A percentile compares a stretch with the other conserved stretches of the same genome.
Evolutionary conservation across 2,888 invertebrate species (phyloP).

Genomic region (Trypoxylon attenuatum): DNA sequence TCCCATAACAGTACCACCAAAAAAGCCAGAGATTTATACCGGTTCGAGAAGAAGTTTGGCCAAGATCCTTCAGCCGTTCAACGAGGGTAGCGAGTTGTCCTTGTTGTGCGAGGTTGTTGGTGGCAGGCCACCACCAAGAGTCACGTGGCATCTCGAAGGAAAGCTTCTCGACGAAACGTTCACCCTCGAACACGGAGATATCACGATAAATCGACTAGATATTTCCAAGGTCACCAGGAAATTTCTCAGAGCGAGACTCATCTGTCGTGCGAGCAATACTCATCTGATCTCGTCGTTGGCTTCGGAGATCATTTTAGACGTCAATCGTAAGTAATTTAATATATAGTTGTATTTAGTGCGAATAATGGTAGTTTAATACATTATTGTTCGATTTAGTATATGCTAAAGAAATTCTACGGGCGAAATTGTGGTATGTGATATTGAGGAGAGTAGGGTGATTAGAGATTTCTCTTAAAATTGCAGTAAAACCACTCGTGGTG

Average conservation of each 20-base stretch:
- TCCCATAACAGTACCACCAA: constrained; percentile 61
- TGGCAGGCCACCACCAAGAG: constrained; percentile 83
- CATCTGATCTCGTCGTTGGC: constrained; percentile 83
- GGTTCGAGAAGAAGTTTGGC: constrained; percentile 51
- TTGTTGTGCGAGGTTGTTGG: constrained; percentile 66
- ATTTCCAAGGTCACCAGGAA: constrained; percentile 82
- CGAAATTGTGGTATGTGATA: not conserved
- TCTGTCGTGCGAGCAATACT: constrained; percentile 90
- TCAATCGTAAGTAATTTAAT: constrained; percentile 67
- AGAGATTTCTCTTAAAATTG: constrained; percentile 61
- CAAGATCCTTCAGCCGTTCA: constrained; percentile 60
- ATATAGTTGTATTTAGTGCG: too few species aligned
- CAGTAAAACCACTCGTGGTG: constrained; percentile 91
- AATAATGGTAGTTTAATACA: too few species aligned
- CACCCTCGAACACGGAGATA: constrained; percentile 82
- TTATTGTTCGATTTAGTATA: too few species aligned
- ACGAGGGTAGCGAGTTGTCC: constrained; percentile 64
- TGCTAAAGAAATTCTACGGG: not conserved
- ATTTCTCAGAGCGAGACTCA: constrained; percentile 86
- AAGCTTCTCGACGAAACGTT: constrained; percentile 83
- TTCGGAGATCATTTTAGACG: constrained; percentile 62
- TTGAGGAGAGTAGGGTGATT: not conserved
- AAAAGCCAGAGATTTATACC: constrained; percentile 63
- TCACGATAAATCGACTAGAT: constrained; percentile 86
- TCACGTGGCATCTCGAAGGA: constrained; percentile 86